Conservation (phyloP, 2,888 invertebrate genomes). For the Orthosia cruda region DNA sequence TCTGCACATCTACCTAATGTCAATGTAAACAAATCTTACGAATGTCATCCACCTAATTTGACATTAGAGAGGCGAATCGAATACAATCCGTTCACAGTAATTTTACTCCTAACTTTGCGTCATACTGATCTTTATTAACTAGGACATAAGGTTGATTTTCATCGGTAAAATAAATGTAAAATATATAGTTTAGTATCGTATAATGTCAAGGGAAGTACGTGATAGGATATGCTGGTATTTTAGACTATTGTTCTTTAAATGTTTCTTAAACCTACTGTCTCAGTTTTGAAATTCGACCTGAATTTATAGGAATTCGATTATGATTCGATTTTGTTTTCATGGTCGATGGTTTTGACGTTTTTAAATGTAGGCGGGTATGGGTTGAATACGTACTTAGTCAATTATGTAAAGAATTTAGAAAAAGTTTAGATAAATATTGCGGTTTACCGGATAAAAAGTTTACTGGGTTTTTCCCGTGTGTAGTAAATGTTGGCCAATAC, state of each 20-base stretch:
- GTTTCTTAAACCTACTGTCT: slow-evolving; percentile 19
- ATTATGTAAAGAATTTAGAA: slow-evolving; percentile 12
- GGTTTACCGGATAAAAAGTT: neutral
- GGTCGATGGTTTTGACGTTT: slow-evolving; percentile 10
- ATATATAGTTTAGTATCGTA: slow-evolving; percentile 60
- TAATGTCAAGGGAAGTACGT: slow-evolving; percentile 83
- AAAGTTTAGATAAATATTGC: slow-evolving; percentile 8
- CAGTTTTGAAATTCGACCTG: slow-evolving; percentile 53
- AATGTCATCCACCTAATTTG: slow-evolving; percentile 47
- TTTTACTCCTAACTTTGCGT: neutral
- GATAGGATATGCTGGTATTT: slow-evolving; percentile 78
- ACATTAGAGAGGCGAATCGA: slow-evolving; percentile 58
- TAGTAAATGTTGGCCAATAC: neutral
- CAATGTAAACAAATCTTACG: slow-evolving; percentile 38
- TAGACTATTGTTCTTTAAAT: slow-evolving; percentile 63
- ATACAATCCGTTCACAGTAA: neutral
- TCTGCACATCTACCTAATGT: slow-evolving; percentile 6
- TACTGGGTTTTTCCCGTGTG: neutral
- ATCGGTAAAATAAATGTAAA: neutral
- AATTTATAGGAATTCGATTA: slow-evolving; percentile 36
- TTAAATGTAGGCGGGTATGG: neutral
- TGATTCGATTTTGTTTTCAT: slow-evolving; percentile 26
- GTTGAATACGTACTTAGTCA: neutral
- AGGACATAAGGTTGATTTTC: neutral
- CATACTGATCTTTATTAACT: neutral